Base-by-base conservation (phyloP, 2,797 vertebrate genomes). In the Falco concolor region DNA sequence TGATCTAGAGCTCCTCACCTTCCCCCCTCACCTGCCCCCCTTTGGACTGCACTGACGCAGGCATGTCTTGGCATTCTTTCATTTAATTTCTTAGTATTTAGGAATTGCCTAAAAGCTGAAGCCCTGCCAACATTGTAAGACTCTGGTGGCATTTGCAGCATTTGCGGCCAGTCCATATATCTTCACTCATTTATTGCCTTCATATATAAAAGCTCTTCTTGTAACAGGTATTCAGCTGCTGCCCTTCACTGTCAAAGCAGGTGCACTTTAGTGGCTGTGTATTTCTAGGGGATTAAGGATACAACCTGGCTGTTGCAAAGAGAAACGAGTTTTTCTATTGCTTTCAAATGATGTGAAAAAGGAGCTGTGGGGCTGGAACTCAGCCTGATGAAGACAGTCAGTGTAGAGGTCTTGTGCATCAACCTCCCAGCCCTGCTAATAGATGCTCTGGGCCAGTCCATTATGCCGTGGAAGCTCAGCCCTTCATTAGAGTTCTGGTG, bases 401-500 rank as follows among this genome's bases (percentile, higher is more conserved):
- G 23, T 53, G 82, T 69, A 72, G 73, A 88, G 50, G 34, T 89
- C 90, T 92, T 64, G 64, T 14, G 47, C 59, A 93, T 65, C 84
- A 76, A 59, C 30, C 44, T 91, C 89, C 20, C 65, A 78, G 50
- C 67, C 52, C 74, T 49, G 53, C 32, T 93, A 88, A 94, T 24
- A 90, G 69, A 82, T 7, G 38, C 83, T 88, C 73, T 94, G 90
- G 80, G 73, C 50, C 83, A 93, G 61, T 54, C 47, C 47, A n/a
- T 76, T 82, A 45, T 22, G 38, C 22, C 0, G 4, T 69, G 56
- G 45, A 77, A 90, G 34, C 56, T 93, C 84, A 83, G 70, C n/a
- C 81, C 60, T 89, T 93, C n/a, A 15, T 90, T 90, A 84, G 59
- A 65, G 40, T 72, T 93, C 84, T 91, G 87, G 84, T 59, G 90